Evolutionary conservation across 2,797 vertebrate species (phyloP), one percentile per base, ranked within the genome.

Genomic region (Tiaroga cobitis): DNA sequence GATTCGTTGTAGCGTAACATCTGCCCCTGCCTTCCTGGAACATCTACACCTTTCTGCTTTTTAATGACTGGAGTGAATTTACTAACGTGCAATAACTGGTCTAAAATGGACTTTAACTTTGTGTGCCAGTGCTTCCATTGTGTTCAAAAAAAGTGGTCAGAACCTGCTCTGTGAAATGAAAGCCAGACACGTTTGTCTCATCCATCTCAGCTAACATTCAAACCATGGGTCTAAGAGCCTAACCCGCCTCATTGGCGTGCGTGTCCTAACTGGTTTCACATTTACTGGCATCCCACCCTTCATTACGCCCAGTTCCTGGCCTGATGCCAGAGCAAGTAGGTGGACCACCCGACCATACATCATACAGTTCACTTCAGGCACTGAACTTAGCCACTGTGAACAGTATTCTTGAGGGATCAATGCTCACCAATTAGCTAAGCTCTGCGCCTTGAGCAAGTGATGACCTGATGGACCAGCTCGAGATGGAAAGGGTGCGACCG

Each of bases 341-440:
- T 39, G 61, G 76, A 61, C 59, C 81, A 76, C 72, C 74, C 70
- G 56, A 74, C 76, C 80, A 26, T 2, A 10, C 11, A 69, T 94
- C 92, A 93, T 93, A 90, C 92, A 92, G 94, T 95, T 96, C 95
- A 94, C 95, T 94, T 93, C 94, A 93, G 95, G 93, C 93, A 95
- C 95, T 96, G 95, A 96, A 96, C 96, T 96, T 96, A 96, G 96
- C 95, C 96, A 96, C 96, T 96, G 96, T 96, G 96, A 96, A 96
- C 96, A 96, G 94, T 93, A 94, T 92, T 94, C 92, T 92, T 92
- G 91, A 94, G 90, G 94, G 94, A 95, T 95, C 95, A 95, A 92
- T 96, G 96, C 95, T 96, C 96, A 95, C 94, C 95, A 96, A 96
- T 95, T 93, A 96, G 95, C 96, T 96, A 96, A 96, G 95, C 94